Evolutionary conservation across 2,113 vertebrate genomes (phyloP), one percentile per base, ranked within the genome.

Genomic region (Antechinus stuartii): DNA sequence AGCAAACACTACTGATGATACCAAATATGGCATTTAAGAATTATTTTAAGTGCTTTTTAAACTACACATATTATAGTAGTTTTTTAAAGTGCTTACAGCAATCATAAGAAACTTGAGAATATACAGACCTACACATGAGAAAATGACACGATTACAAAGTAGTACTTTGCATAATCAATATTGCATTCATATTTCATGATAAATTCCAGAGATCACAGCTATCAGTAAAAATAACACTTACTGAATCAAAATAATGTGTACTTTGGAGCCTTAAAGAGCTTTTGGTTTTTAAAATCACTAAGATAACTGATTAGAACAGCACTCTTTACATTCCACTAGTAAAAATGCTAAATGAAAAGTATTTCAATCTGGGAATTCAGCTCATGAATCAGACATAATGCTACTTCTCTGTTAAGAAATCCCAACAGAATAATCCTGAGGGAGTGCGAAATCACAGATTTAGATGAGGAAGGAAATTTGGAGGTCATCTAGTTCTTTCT

Each of bases 171-270:
- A 26, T 94, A 91, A 96, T 93, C 92, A 90, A 90, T 94, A 96
- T 47, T 92, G 89, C 91, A 92, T 94, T 55, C 92, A 53, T 94
- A 96, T 96, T 96, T 96, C 95, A 92, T 95, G 97, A 94, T 92
- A 96, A 96, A 96, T 92, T 94, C 89, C 93, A 91, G 25, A 84
- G 94, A 57, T 89, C 12, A 76, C 89, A 91, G 96, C 91, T 89
- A 92, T 56, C 76, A 52, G 50, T 54, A 93, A 93, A 89, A 46
- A 53, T 93, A 95, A 96, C 90, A 93, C 93, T 54, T 57, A 95
- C 89, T 47, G 93, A 97, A 93, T 95, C 92, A 97, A 49, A 27
- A 96, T 96, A 27, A 96, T 96, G 96, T 90, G 68, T 27, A n/a
- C 96, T 96, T 56, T 92, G 68, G 90, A 94, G 89, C 12, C 56